Conservation (phyloP, 2,113 vertebrate genomes). For the Strix aluco region DNA sequence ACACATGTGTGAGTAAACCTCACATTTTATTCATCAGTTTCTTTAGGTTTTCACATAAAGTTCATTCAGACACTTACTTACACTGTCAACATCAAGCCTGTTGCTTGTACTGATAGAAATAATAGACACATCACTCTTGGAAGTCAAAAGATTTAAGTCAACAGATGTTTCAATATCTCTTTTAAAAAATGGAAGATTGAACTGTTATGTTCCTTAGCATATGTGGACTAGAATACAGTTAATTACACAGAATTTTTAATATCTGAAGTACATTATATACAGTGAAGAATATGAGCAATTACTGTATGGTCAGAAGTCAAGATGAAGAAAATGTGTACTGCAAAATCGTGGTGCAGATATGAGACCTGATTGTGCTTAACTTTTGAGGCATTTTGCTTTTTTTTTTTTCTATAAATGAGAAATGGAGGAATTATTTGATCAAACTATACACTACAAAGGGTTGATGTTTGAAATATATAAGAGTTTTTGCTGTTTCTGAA, state of each 20-base stretch:
- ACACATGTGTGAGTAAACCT: background rate
- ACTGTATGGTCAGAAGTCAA: background rate
- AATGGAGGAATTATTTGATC: background rate
- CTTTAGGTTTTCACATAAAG: background rate
- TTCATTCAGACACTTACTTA: background rate
- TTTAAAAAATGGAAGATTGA: background rate
- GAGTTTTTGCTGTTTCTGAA: background rate
- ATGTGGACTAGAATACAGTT: background rate
- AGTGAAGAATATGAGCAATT: background rate
- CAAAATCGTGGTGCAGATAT: background rate
- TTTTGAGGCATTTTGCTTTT: background rate
- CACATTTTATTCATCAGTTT: background rate
- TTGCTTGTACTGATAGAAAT: background rate
- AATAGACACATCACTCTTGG: background rate
- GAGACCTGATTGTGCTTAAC: background rate
- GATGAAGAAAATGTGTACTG: background rate
- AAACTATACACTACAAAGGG: background rate
- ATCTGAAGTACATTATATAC: background rate
- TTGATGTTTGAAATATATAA: background rate
- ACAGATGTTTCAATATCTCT: background rate
- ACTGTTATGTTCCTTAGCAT: background rate
- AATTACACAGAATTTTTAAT: background rate
- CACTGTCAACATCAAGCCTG: background rate
- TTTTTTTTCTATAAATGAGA: background rate
- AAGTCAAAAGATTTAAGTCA: background rate